Evolutionary conservation across 2,113 vertebrate species (phyloP).

Genomic region (Raphicerus campestris): DNA sequence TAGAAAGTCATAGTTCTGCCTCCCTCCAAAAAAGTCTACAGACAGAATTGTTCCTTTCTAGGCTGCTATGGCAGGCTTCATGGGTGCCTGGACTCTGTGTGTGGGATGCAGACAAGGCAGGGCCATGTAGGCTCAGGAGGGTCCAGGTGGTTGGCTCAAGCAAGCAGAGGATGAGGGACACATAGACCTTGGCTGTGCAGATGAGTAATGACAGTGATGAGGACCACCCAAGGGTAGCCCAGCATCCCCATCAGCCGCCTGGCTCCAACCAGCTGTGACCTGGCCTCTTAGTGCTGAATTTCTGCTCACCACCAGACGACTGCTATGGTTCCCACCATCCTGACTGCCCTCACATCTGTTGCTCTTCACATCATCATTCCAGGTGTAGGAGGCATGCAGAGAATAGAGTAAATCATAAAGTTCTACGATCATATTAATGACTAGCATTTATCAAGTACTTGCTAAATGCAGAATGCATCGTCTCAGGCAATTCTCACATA

Average conservation of each 20-base stretch:
- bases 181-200: not conserved
- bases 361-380: not conserved
- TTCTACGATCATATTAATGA: not conserved
- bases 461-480: not conserved
- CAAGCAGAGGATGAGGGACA: not conserved
- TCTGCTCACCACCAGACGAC: not conserved
- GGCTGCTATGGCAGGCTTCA: not conserved
- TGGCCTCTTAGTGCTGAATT: not conserved
- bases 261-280: not conserved
- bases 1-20: not conserved
- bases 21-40: not conserved
- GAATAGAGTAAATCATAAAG: conserved; percentile 30
- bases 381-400: not conserved
- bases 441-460: not conserved
- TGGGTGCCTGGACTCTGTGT: rapidly evolving
- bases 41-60: not conserved
- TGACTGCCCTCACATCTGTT: not conserved
- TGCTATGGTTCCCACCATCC: not conserved
- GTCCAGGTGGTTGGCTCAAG: not conserved
- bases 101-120: not conserved
- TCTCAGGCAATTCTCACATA: not conserved
- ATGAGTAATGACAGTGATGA: not conserved
- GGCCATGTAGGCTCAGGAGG: not conserved
- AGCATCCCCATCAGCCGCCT: not conserved
- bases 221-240: not conserved